These are phyloP conservation scores for Oxytorus armatus DNA, from an alignment of 2,888 invertebrate genomes.

Conservation along the genomic window DNA sequence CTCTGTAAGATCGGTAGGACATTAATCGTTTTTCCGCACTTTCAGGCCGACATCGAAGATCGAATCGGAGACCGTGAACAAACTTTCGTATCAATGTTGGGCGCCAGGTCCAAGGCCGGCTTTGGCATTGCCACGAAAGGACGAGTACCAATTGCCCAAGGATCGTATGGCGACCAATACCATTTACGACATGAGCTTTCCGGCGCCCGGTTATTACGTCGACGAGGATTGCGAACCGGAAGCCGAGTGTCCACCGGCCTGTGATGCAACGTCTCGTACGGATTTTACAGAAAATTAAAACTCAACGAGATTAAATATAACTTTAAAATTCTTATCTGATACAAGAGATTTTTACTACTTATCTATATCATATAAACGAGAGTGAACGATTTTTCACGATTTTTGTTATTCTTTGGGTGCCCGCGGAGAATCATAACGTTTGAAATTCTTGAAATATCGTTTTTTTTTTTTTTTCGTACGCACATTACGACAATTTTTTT, in stretches of 20 bases:
- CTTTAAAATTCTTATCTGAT: slow-evolving; percentile 29
- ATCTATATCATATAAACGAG: too few relatives aligned
- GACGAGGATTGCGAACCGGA: slow-evolving; percentile 59
- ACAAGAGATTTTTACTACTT: slow-evolving; percentile 53
- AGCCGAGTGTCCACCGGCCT: slow-evolving; percentile 4
- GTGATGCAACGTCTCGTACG: background rate
- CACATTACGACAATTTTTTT: too few relatives aligned
- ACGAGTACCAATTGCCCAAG: slow-evolving; percentile 76
- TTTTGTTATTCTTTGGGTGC: too few relatives aligned
- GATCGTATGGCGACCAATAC: slow-evolving; percentile 78
- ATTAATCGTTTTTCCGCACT: background rate
- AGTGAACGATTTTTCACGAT: too few relatives aligned
- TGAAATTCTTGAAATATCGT: too few relatives aligned
- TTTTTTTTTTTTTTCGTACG: too few relatives aligned
- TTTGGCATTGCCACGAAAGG: slow-evolving; percentile 78
- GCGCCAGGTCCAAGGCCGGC: slow-evolving; percentile 74
- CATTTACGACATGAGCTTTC: slow-evolving; percentile 80
- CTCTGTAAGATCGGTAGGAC: too few relatives aligned
- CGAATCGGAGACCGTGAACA: slow-evolving; percentile 80
- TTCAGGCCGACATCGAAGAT: slow-evolving; percentile 77
- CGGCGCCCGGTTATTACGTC: slow-evolving; percentile 80
- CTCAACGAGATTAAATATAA: slow-evolving; percentile 10
- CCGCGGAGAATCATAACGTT: too few relatives aligned
- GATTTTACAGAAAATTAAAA: slow-evolving; percentile 9
- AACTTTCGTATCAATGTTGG: slow-evolving; percentile 81